A percentile compares a stretch with the other conserved stretches of the same genome.
phyloP scores from a whole-genome alignment of 2,113 vertebrate genomes.

The Penelope pileata region DNA sequence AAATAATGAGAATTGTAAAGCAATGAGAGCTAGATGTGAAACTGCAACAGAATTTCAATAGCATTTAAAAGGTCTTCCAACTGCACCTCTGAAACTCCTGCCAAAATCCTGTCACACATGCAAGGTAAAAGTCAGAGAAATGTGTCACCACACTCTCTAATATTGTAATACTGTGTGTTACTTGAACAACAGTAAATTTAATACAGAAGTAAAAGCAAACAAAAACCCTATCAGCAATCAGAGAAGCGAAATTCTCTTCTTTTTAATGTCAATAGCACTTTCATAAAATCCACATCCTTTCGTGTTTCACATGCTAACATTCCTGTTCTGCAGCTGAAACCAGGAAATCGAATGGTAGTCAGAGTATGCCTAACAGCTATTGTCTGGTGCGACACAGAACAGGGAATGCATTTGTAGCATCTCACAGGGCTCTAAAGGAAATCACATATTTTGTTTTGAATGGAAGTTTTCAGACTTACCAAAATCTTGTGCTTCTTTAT shows the following conservation, averaged over 20 bases:
- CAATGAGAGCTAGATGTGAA: background rate
- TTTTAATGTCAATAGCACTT: background rate
- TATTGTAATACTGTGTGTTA: background rate
- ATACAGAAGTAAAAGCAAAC: background rate
- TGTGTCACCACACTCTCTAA: background rate
- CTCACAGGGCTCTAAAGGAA: background rate
- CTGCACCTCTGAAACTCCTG: background rate
- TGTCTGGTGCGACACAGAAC: background rate
- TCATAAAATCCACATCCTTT: background rate
- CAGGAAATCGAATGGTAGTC: background rate
- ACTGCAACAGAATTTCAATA: background rate
- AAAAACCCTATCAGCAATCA: background rate
- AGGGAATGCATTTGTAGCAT: background rate
- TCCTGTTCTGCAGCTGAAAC: background rate
- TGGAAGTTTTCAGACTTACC: slow-evolving; percentile 74
- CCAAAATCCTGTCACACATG: background rate
- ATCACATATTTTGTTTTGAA: background rate
- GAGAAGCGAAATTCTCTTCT: background rate
- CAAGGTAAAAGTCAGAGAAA: background rate
- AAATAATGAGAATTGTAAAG: background rate
- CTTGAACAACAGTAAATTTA: background rate
- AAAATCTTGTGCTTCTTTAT: slow-evolving; percentile 96
- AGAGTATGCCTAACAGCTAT: background rate
- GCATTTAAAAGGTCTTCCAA: background rate
- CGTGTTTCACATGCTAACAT: background rate